Percentiles rank a stretch among this genome's conserved stretches.
phyloP scores from a whole-genome alignment of 2,888 invertebrate genomes.

The Myopa tessellatipennis region DNA sequence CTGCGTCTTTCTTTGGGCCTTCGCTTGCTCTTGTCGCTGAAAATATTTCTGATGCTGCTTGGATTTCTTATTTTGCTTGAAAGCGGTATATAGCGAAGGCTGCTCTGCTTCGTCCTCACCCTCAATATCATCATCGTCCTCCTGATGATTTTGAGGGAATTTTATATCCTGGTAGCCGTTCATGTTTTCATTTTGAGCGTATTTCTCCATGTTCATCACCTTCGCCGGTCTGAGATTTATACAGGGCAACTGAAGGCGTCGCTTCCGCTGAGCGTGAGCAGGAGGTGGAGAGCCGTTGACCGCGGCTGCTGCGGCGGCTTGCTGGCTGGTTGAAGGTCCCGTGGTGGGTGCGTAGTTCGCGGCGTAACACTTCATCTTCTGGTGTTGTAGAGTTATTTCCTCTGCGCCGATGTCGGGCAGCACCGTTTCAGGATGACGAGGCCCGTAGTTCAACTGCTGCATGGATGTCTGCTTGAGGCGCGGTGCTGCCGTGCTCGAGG shows the following conservation, averaged over 20 bases:
- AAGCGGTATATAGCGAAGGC: not conserved
- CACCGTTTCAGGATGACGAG: conserved; percentile 57
- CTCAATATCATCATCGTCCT: conserved; percentile 22
- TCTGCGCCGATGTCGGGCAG: conserved; percentile 56
- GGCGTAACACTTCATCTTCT: not conserved
- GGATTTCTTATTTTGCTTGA: conserved; percentile 9
- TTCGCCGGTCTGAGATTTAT: not conserved
- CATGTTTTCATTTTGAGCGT: conserved; percentile 50
- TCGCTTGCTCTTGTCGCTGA: conserved; percentile 25
- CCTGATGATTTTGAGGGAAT: conserved; percentile 39
- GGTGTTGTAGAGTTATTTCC: conserved; percentile 19
- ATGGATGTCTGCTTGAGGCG: conserved; percentile 56
- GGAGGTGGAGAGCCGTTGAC: conserved; percentile 42
- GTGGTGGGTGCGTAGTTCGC: conserved; percentile 38
- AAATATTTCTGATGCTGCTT: conserved; percentile 13
- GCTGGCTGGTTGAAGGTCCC: conserved; percentile 53
- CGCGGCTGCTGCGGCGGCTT: conserved; percentile 46
- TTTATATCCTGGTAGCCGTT: conserved; percentile 20
- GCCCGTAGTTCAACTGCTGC: conserved; percentile 52
- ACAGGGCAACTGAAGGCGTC: conserved; percentile 40
- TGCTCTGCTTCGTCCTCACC: not conserved
- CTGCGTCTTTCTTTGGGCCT: conserved; percentile 44
- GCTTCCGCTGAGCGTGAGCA: conserved; percentile 49
- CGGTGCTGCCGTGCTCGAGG: conserved; percentile 18
- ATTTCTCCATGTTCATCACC: conserved; percentile 15